Evolutionary conservation across 2,797 vertebrate species (phyloP), one percentile per base, ranked within the genome.

Genomic region (Todus mexicanus): DNA sequence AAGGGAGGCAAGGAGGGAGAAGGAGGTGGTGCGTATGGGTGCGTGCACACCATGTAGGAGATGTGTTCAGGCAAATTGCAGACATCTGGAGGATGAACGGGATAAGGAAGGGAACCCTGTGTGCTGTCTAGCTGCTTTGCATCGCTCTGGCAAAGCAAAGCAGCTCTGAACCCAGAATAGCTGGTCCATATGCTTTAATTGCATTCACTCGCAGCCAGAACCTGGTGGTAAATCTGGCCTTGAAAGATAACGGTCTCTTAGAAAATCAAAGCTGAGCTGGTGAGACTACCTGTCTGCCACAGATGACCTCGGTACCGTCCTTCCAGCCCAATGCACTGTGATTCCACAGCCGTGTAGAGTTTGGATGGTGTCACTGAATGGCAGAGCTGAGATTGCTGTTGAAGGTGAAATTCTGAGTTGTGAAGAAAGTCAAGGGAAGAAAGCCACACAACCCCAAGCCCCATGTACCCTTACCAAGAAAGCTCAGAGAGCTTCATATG

Each of bases 151-250:
- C 90, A 96, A 90, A 93, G 89, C 69, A 93, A 91, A 89, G 75
- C 76, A 78, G 79, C 82, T 92, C 75, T 69, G 92, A 87, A 84
- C 94, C 78, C 78, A 92, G 89, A 93, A 95, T 94, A 94, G 91
- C 56, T 93, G 66, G 66, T 85, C 93, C 93, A 91, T 95, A 93
- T 95, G 94, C 87, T 95, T 50, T 47, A 57, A 57, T 72, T 93
- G 91, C 75, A 93, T 94, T 90, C 0, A 2, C 80, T 63, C 0
- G 6, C 87, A 95, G 89, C 65, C 75, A 47, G 76, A 94, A 53
- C 48, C 76, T 72, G 74, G 26, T 83, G 87, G 89, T 93, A 87
- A 92, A 94, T 91, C 79, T 83, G 73, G 31, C 69, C 40, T 6
- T 26, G 73, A 91, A 90, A 89, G 45, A 66, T 35, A 92, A 83